A percentile compares a stretch with the other conserved stretches of the same genome.
Conservation (phyloP, 1,140 invertebrate species). For the Charaxes varanes region DNA sequence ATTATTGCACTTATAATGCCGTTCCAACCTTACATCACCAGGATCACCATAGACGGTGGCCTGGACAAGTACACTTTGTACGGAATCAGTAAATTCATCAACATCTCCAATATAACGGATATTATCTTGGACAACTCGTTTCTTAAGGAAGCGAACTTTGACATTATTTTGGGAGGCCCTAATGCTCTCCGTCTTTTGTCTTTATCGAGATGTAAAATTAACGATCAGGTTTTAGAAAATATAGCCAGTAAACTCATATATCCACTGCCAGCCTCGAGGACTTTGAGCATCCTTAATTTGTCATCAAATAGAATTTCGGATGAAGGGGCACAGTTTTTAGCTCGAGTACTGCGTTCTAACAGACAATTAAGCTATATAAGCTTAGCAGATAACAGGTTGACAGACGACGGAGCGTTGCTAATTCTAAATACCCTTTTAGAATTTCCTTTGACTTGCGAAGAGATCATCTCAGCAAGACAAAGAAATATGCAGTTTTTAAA, state of each 20-base stretch:
- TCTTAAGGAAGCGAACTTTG: constrained; percentile 38
- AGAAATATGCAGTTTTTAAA: constrained; percentile 34
- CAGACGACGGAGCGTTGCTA: constrained; percentile 34
- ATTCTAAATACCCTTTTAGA: constrained; percentile 31
- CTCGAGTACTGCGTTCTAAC: constrained; percentile 36
- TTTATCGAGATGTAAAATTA: constrained; percentile 38
- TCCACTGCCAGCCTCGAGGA: constrained; percentile 36
- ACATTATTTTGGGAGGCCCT: constrained; percentile 28
- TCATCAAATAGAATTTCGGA: constrained; percentile 51
- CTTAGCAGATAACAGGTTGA: constrained; percentile 40
- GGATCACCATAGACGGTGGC: constrained; percentile 33
- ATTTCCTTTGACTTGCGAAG: constrained; percentile 31
- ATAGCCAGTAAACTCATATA: constrained; percentile 27
- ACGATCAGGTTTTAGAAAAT: constrained; percentile 31
- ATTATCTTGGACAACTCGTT: constrained; percentile 36
- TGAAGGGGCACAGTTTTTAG: constrained; percentile 33
- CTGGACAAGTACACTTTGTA: constrained; percentile 28
- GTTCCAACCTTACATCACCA: constrained; percentile 27
- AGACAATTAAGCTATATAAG: constrained; percentile 41
- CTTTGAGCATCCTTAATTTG: constrained; percentile 36
- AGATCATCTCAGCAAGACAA: constrained; percentile 24
- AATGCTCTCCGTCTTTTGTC: constrained; percentile 34
- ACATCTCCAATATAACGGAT: constrained; percentile 33
- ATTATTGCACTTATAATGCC: constrained; percentile 30
- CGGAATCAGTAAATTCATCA: constrained; percentile 36